Percentiles rank a stretch among this genome's conserved stretches.
Evolutionary conservation across 2,888 invertebrate genomes (phyloP).

Genomic region (Petrophora chlorosata): DNA sequence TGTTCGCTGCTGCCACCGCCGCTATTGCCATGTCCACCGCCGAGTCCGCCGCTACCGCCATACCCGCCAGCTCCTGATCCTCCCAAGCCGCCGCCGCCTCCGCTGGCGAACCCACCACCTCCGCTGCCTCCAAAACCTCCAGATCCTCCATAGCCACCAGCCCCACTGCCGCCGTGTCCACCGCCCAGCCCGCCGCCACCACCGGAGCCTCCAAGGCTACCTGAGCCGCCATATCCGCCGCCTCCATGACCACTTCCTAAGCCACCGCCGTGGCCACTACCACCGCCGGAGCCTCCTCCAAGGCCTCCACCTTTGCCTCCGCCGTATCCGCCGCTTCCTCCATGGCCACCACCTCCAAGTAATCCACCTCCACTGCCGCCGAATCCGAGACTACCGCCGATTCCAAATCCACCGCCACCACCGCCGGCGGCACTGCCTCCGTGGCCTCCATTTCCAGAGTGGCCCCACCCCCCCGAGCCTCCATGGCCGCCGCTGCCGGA

Average conservation of each 20-base stretch:
- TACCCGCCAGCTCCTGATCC: constrained; percentile 32
- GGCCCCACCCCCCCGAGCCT: constrained; percentile 8
- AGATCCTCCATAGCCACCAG: constrained; percentile 9
- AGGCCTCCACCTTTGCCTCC: constrained; percentile 33
- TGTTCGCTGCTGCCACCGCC: constrained; percentile 15
- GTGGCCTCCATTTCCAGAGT: constrained; percentile 18
- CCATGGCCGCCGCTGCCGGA: constrained; percentile 18
- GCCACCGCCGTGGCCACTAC: constrained; percentile 30
- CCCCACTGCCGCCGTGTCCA: constrained; percentile 15
- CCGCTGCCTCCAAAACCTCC: constrained; percentile 41
- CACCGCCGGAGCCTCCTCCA: constrained; percentile 33
- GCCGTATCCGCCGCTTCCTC: constrained; percentile 32
- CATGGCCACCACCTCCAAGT: constrained; percentile 28
- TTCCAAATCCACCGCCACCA: constrained; percentile 38
- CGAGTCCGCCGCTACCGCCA: constrained; percentile 6
- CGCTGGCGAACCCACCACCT: constrained; percentile 29
- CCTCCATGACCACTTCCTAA: not conserved
- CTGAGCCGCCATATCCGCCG: constrained; percentile 19
- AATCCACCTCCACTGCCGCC: constrained; percentile 25
- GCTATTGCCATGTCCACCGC: constrained; percentile 28
- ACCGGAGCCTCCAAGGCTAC: not conserved
- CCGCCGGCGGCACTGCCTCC: constrained; percentile 26
- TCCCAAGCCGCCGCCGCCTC: constrained; percentile 37
- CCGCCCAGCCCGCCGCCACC: constrained; percentile 54
- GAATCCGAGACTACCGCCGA: constrained; percentile 33